Conservation (phyloP, 2,113 vertebrate genomes). For the Phrynosoma blainvillii region DNA sequence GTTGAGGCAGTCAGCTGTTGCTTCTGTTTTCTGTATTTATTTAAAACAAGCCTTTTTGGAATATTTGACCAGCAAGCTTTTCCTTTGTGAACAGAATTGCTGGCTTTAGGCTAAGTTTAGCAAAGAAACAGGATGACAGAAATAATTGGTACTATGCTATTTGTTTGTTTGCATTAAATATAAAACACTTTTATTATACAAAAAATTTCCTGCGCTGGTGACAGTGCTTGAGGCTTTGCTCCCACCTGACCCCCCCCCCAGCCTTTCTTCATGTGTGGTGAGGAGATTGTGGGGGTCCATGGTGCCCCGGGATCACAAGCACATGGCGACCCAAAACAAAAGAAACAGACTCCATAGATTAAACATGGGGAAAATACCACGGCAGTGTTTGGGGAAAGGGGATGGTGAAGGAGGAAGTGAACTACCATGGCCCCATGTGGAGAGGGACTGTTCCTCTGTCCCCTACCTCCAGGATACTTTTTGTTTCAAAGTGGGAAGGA, state of each 20-base stretch:
- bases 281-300: not conserved
- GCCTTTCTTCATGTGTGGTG: not conserved
- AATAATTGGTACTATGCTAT: slow-evolving; percentile 2
- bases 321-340: slow-evolving; percentile 29
- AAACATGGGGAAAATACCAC: slow-evolving; percentile 58
- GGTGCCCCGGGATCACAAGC: slow-evolving; percentile 21
- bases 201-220: slow-evolving; percentile 73
- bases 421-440: slow-evolving; percentile 26
- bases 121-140: slow-evolving; percentile 5
- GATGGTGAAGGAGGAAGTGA: slow-evolving; percentile 52
- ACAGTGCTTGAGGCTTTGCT: slow-evolving; percentile 56
- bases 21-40: not conserved
- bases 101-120: not conserved
- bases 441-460: slow-evolving; percentile 6
- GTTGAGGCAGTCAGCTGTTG: not conserved
- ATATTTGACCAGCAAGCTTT: not conserved
- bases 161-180: slow-evolving; percentile 59
- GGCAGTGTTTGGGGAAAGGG: slow-evolving; percentile 58
- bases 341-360: slow-evolving; percentile 47
- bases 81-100: not conserved
- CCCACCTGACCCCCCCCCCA: not conserved
- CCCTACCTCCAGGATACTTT: slow-evolving; percentile 4
- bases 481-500: not conserved
- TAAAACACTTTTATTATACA: slow-evolving; percentile 75
- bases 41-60: not conserved